Base-by-base conservation (phyloP, 2,113 vertebrate species). In the Physeter macrocephalus region DNA sequence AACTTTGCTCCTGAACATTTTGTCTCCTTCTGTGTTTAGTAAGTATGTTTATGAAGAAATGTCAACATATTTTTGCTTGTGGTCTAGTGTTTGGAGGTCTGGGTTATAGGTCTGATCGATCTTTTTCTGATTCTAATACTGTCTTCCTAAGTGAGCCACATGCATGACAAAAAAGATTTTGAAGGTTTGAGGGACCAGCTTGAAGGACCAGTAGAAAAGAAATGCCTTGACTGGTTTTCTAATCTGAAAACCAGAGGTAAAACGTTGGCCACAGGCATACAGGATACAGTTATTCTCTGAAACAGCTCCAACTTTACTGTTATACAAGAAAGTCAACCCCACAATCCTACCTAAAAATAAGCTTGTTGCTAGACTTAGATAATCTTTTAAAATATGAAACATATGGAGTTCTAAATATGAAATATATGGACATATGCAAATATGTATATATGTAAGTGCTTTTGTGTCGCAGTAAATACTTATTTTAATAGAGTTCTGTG, bases 1-100 rank as follows among this genome's bases (percentile, higher is more conserved):
- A 94, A 39, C n/a, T 81, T 93, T 93, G 72, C 57, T 96, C 14
- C 57, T 82, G 12, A 93, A 46, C 3, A 71, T 74, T 97, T 46
- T 91, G 36, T 66, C 88, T 66, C 57, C 72, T 74, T 95, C 72
- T 86, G 95, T 90, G 59, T 90, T 77, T 86, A 90, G n/a, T 91
- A 46, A 89, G 72, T 92, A 21, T 69, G 27, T 88, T 96, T 90
- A 80, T 82, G 59, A 95, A 86, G 67, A 83, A 64, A 83, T 83
- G 39, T 87, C 62, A 97, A 64, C 62, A 34, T 81, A 61, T 17
- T 88, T 74, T 4, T 67, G 14, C 17, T 96, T 81, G 6, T 64
- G 21, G n/a, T 41, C 54, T 29, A 34, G 21, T 88, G 52, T 96
- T 96, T 80, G 67, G 34, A 90, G 57, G 23, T 92, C 46, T 84